Evolutionary conservation across 2,113 vertebrate genomes (phyloP).

Genomic region (Psilopogon haemacephalus): DNA sequence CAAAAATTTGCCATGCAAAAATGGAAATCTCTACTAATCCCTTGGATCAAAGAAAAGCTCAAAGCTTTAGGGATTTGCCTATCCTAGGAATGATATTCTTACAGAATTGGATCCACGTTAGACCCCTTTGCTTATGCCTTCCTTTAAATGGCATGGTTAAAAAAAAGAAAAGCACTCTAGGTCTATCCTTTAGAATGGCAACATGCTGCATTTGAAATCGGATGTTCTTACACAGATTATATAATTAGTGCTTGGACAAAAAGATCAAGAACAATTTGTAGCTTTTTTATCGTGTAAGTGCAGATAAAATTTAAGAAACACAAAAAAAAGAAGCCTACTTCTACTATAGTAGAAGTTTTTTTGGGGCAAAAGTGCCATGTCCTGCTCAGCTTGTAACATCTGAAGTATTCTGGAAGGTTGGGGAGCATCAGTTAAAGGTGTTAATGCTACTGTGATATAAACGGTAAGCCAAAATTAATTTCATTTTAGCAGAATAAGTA

Average conservation of each 20-base stretch:
- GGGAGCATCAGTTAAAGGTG: neutral
- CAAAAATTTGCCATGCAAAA: slow-evolving; percentile 1
- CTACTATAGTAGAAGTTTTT: neutral
- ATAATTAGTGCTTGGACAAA: neutral
- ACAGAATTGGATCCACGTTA: neutral
- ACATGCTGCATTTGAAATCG: neutral
- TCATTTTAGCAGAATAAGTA: neutral
- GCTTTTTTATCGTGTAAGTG: neutral
- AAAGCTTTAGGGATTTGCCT: slow-evolving; percentile 29
- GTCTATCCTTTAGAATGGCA: neutral
- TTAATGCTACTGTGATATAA: neutral
- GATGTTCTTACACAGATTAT: neutral
- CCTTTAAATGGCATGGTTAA: neutral
- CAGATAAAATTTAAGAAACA: neutral
- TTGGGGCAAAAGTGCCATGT: fast-evolving
- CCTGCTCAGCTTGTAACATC: neutral
- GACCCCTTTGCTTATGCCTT: neutral
- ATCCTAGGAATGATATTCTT: neutral
- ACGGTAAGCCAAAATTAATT: neutral
- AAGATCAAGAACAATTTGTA: neutral
- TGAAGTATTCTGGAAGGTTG: neutral
- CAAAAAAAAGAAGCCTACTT: neutral
- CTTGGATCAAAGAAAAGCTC: slow-evolving; percentile 20
- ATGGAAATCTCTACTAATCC: slow-evolving; percentile 32
- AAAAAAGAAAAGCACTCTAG: neutral